phyloP scores from a whole-genome alignment of 2,888 invertebrate species.

The Chalcis sispes region DNA sequence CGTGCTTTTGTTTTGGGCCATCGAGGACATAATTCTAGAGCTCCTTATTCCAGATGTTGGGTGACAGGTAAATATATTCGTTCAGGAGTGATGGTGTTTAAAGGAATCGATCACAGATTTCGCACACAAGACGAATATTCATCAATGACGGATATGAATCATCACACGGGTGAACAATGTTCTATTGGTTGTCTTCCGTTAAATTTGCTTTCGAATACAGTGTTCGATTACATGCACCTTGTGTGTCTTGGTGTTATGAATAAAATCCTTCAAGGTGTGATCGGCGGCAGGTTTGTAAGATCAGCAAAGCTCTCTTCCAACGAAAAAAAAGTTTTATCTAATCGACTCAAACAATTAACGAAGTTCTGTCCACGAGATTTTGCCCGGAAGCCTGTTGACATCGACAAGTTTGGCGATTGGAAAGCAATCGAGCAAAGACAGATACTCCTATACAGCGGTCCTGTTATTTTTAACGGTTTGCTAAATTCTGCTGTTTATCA shows the following conservation, averaged over 20 bases:
- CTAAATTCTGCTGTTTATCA: conserved; percentile 43
- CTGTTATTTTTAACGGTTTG: conserved; percentile 30
- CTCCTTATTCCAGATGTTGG: conserved; percentile 25
- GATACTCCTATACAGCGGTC: background rate
- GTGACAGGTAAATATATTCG: background rate
- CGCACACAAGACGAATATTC: conserved; percentile 8
- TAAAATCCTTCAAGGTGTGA: conserved; percentile 10
- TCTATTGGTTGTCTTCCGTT: conserved; percentile 4
- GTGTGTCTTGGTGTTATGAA: conserved; percentile 26
- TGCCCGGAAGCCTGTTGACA: background rate
- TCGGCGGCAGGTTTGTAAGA: background rate
- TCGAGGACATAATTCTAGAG: conserved; percentile 7
- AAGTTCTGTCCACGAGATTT: background rate
- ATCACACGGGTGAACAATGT: background rate
- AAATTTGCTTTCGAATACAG: conserved; percentile 8
- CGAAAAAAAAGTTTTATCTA: background rate
- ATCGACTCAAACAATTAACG: background rate
- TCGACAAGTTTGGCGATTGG: background rate
- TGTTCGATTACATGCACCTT: conserved; percentile 44
- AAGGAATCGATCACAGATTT: too few species aligned
- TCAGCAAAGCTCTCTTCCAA: background rate
- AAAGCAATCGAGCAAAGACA: background rate
- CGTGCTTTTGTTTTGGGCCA: conserved; percentile 17
- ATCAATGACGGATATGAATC: background rate
- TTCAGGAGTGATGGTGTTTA: background rate